Base-by-base conservation (phyloP, 2,797 vertebrate genomes). In the Argentina silus region DNA sequence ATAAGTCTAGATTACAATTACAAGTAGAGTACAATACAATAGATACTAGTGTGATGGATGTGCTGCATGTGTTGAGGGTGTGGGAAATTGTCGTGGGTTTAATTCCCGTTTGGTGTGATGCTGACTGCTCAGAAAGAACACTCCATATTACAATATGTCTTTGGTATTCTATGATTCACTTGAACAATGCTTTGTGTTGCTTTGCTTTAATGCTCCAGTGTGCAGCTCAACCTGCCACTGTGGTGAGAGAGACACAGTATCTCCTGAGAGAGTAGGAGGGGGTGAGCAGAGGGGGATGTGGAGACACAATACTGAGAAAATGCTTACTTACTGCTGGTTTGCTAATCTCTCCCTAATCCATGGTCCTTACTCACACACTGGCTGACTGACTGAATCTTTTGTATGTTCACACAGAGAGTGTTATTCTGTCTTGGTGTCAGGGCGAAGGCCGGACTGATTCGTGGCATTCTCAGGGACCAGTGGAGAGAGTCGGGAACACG, bases 311-410 rank as follows among this genome's bases (percentile, higher is more conserved):
- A 78, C 69, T 83, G 69, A 86, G 79, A 88, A 88, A 83, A 83
- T 64, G 74, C 84, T 81, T 85, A 84, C 82, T 87, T 85, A 83
- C 80, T 76, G 81, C 77, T 75, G 72, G 81, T 79, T 81, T 66
- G 83, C 80, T 90, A 91, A 92, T 91, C 88, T 86, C 72, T 76
- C 7, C 64, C 87, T 90, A 89, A 91, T 88, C 90, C 76, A 23
- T 59, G 67, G 72, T 82, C 84, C 67, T 87, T 87, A 89, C 86
- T 78, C 81, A 77, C 77, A 78, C 77, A 86, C 73, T 90, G 83
- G 90, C 86, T 90, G 85, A 78, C 73, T 90, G 85, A 91, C 85
- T 90, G 84, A 81, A 83, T 76, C 86, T 89, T 90, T 91, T 91
- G 92, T 92, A 81, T 76, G 82, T 77, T 78, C 50, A 61, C 85